phyloP scores from a whole-genome alignment of 2,888 invertebrate species.

The Pseudoips prasinana region DNA sequence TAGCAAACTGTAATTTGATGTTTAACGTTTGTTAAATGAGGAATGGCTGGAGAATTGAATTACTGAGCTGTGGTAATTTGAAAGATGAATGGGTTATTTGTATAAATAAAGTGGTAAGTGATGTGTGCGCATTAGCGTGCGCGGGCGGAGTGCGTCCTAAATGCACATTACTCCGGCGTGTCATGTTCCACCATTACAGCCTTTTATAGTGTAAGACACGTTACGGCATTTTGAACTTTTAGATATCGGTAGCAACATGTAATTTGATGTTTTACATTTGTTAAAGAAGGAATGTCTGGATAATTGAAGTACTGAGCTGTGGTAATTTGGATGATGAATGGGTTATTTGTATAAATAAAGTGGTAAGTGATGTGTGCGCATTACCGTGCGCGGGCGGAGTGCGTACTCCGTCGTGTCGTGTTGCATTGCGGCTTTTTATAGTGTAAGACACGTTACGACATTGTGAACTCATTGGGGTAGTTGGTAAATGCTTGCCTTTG shows the following conservation, averaged over 20 bases:
- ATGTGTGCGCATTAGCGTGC: conserved; percentile 8
- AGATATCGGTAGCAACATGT: no score
- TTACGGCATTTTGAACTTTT: no score
- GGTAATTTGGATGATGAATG: conserved; percentile 1
- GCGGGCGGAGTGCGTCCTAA: conserved; percentile 39
- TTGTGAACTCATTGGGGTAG: no score
- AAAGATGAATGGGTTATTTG: conserved; percentile 7
- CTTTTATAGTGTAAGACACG: no score
- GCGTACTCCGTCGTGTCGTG: conserved; percentile 20
- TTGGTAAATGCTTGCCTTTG: no score
- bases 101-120: conserved; percentile 11
- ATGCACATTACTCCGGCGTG: conserved; percentile 30
- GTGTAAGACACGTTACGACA: no score
- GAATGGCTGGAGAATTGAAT: not conserved
- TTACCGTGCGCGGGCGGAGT: conserved; percentile 31
- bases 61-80: not conserved
- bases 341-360: conserved; percentile 10
- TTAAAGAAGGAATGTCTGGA: no score
- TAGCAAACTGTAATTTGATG: no score
- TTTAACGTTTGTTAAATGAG: conserved; percentile 7
- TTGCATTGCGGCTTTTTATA: conserved; percentile 1
- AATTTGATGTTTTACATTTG: conserved; percentile 17
- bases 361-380: conserved; percentile 7
- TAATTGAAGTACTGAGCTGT: not conserved
- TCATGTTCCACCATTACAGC: not conserved